Percentiles rank a stretch among this genome's conserved stretches.
These are phyloP conservation scores for Pterophyllum scalare DNA, from an alignment of 2,113 vertebrate genomes.

Conservation along the genomic window DNA sequence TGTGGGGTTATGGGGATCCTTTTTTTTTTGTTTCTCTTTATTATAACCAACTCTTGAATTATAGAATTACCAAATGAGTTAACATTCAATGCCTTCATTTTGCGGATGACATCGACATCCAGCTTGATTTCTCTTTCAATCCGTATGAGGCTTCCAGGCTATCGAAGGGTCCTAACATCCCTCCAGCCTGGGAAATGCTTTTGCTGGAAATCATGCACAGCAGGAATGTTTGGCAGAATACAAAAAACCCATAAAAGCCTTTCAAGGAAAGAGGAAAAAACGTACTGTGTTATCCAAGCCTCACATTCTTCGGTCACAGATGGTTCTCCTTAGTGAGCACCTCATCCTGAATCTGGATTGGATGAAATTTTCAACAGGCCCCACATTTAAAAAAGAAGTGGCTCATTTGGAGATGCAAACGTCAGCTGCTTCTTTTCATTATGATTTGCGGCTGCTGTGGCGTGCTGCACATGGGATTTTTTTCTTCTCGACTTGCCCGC, in stretches of 20 bases:
- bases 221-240: constrained; percentile 62
- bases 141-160: not conserved
- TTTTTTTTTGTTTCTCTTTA: not conserved
- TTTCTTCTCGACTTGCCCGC: constrained; percentile 24
- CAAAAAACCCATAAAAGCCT: constrained; percentile 45
- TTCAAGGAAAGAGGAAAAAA: constrained; percentile 60
- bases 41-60: not conserved
- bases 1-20: too few relatives aligned
- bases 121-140: not conserved
- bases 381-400: constrained; percentile 42
- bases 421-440: constrained; percentile 56
- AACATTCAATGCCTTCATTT: not conserved
- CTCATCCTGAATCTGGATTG: constrained; percentile 39
- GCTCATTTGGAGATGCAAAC: constrained; percentile 57
- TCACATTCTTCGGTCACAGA: constrained; percentile 69
- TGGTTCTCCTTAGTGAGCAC: constrained; percentile 67
- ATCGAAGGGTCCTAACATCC: constrained; percentile 5
- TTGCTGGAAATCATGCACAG: constrained; percentile 39
- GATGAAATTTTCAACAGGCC: constrained; percentile 52
- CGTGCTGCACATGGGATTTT: constrained; percentile 38
- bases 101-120: not conserved
- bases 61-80: not conserved
- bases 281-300: constrained; percentile 41
- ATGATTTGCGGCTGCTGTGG: constrained; percentile 51
- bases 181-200: constrained; percentile 37